A percentile compares a stretch with the other conserved stretches of the same genome.
Evolutionary conservation across 2,888 invertebrate genomes (phyloP).

Genomic region (Hecatera dysodea): DNA sequence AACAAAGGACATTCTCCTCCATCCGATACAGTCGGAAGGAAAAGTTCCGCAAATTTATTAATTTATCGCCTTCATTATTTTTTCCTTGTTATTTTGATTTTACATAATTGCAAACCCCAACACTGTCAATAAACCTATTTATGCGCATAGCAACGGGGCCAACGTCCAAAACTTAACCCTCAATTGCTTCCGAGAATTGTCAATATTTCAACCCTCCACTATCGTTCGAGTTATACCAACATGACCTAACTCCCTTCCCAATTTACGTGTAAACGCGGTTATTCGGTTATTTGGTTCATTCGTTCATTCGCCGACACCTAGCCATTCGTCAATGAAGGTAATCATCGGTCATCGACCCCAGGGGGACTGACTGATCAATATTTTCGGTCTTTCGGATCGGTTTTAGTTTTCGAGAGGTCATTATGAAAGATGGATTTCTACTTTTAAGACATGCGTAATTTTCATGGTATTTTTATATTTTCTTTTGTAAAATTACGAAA

Average conservation of each 20-base stretch:
- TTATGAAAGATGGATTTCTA: conserved; percentile 39
- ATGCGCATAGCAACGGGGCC: neutral
- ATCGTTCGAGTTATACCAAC: conserved; percentile 47
- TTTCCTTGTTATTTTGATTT: too few species aligned
- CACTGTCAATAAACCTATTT: neutral
- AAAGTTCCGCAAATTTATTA: too few species aligned
- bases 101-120: neutral
- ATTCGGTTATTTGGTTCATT: conserved; percentile 61
- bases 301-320: conserved; percentile 65
- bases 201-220: conserved; percentile 33
- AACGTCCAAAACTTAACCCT: conserved; percentile 3
- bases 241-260: conserved; percentile 51
- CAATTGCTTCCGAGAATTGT: conserved; percentile 17
- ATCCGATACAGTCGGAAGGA: too few species aligned
- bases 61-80: too few species aligned
- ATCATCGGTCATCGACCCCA: conserved; percentile 77
- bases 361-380: conserved; percentile 76
- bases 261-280: conserved; percentile 51
- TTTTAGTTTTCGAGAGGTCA: conserved; percentile 72
- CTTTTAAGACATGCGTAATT: neutral
- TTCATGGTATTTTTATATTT: neutral
- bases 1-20: too few species aligned
- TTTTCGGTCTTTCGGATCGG: conserved; percentile 76
- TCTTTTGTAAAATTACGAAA: too few species aligned
- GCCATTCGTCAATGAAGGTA: conserved; percentile 75